Percentiles rank a stretch among this genome's conserved stretches.
Evolutionary conservation across 1,140 invertebrate genomes (phyloP).

Genomic region (Pissodes strobi): DNA sequence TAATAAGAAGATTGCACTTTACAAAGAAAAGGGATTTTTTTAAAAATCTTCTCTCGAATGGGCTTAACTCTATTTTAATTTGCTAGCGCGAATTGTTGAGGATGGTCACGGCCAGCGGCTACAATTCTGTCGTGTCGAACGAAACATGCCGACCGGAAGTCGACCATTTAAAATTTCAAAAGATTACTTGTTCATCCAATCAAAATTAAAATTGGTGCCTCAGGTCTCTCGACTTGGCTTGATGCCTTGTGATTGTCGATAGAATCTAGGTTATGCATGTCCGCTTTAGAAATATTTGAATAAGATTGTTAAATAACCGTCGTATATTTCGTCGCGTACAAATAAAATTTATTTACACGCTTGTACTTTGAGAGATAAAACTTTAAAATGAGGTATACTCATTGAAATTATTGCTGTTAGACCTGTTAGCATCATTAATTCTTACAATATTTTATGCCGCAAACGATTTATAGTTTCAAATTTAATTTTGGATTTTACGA

Average conservation of each 20-base stretch:
- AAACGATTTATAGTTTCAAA: too few relatives aligned
- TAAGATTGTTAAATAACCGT: slow-evolving; percentile 11
- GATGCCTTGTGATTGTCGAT: slow-evolving; percentile 11
- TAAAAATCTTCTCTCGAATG: slow-evolving; percentile 1
- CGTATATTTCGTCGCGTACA: too few relatives aligned
- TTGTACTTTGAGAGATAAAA: too few relatives aligned
- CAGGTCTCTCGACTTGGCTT: slow-evolving; percentile 20
- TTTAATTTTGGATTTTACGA: too few relatives aligned
- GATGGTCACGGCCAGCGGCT: slow-evolving; percentile 18
- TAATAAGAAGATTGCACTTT: slow-evolving; percentile 13
- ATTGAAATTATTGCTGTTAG: too few relatives aligned
- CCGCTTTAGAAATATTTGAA: slow-evolving; percentile 18
- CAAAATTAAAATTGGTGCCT: slow-evolving; percentile 15
- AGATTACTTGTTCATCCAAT: slow-evolving; percentile 23
- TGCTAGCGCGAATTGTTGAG: slow-evolving; percentile 9
- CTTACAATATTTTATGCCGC: too few relatives aligned
- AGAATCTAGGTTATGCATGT: slow-evolving; percentile 21
- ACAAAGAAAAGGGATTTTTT: slow-evolving; percentile 14
- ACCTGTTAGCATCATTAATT: too few relatives aligned
- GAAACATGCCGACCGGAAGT: slow-evolving; percentile 12
- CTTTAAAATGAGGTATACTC: too few relatives aligned
- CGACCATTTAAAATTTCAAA: slow-evolving; percentile 25
- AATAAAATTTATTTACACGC: too few relatives aligned
- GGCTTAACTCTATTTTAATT: slow-evolving; percentile 13
- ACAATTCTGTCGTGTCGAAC: neutral